A percentile compares a stretch with the other conserved stretches of the same genome.
Conservation (phyloP, 2,113 vertebrate species). For the Crotalus horridus region DNA sequence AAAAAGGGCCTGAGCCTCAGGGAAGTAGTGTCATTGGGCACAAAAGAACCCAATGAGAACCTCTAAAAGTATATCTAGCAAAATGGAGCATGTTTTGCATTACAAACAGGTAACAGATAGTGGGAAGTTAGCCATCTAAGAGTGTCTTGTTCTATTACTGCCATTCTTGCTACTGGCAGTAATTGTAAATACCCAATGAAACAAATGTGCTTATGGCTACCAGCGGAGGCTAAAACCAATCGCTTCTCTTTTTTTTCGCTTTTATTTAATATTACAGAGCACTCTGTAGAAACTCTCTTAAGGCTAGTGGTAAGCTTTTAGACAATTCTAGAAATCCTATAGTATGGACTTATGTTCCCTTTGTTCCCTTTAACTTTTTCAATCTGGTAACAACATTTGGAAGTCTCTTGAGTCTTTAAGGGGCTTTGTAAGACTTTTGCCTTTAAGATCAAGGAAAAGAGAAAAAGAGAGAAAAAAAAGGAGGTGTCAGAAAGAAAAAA, state of each 20-base stretch:
- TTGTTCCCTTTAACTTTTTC: neutral
- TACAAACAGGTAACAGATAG: neutral
- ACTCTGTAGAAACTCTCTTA: neutral
- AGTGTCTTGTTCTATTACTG: neutral
- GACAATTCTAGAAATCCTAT: neutral
- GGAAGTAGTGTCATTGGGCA: neutral
- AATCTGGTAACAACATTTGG: neutral
- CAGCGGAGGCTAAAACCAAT: neutral
- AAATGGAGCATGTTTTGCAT: neutral
- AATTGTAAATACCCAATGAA: neutral
- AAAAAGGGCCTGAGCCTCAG: constrained; percentile 5
- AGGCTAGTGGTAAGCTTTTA: neutral
- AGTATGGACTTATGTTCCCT: neutral
- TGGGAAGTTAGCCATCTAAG: neutral
- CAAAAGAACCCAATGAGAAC: neutral
- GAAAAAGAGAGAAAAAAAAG: neutral
- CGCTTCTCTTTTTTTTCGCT: neutral
- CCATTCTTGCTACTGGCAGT: neutral
- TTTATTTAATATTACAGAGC: neutral
- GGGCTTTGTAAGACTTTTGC: neutral
- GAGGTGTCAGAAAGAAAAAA: neutral
- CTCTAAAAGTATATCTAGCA: neutral
- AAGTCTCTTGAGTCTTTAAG: neutral
- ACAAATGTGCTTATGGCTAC: neutral
- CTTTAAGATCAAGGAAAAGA: neutral